phyloP scores from a whole-genome alignment of 2,113 vertebrate species.

The Macheiramphus alcinus region DNA sequence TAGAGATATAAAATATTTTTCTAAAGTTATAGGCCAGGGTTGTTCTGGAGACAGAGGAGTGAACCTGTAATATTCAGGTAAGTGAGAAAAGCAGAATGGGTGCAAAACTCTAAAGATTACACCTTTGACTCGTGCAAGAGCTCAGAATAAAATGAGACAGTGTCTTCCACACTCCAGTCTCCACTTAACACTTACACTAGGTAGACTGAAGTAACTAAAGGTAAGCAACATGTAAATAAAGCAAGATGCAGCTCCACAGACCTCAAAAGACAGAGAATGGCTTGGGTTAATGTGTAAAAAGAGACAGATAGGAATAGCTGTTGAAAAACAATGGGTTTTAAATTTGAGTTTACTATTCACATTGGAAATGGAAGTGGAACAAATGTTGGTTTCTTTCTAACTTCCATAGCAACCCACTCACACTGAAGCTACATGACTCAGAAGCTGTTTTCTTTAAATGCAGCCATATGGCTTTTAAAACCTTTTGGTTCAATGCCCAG shows the following conservation, averaged over 20 bases:
- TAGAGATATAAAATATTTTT: neutral
- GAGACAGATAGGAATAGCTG: neutral
- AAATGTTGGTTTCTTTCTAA: constrained; percentile 29
- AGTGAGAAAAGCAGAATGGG: neutral
- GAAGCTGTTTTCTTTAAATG: constrained; percentile 44
- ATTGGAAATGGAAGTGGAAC: constrained; percentile 1
- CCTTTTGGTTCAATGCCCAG: constrained; percentile 14
- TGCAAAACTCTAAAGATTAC: neutral
- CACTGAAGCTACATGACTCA: constrained; percentile 4
- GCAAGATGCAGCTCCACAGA: neutral
- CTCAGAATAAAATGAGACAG: neutral
- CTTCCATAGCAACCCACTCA: constrained; percentile 47
- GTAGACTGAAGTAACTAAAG: neutral
- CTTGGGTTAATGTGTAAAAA: neutral
- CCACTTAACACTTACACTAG: too few relatives aligned
- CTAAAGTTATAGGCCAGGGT: neutral
- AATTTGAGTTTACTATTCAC: neutral
- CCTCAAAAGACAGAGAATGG: neutral
- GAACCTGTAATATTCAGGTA: neutral
- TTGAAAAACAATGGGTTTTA: neutral
- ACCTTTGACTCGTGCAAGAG: neutral
- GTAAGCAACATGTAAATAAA: neutral
- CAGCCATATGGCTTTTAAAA: constrained; percentile 54
- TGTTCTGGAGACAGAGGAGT: neutral
- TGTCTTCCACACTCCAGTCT: neutral